phyloP scores from a whole-genome alignment of 2,797 vertebrate species.

The Hippocampus kuda region DNA sequence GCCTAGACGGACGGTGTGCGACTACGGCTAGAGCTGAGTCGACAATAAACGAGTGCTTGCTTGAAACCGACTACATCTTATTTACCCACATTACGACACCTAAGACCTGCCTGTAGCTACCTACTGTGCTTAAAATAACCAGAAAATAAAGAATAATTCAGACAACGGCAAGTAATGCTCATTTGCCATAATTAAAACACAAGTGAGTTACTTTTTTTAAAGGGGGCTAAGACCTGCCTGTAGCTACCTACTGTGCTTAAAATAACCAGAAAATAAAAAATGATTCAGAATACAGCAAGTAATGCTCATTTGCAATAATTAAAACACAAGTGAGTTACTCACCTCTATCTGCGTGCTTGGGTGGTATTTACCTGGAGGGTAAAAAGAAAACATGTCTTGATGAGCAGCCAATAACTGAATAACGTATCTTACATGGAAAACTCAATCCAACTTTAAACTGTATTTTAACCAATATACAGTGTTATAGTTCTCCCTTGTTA shows the following conservation, averaged over 20 bases:
- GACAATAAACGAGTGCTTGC: no score
- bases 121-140: not conserved
- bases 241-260: not conserved
- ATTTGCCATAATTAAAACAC: slow-evolving; percentile 3
- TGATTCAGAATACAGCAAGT: not conserved
- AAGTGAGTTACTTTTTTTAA: slow-evolving; percentile 33
- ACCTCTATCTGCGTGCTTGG: slow-evolving; percentile 65
- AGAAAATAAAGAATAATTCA: not conserved
- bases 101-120: not conserved
- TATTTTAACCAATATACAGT: no score
- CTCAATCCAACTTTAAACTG: not conserved
- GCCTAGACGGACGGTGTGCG: no score
- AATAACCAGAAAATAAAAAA: not conserved
- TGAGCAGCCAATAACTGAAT: slow-evolving; percentile 12
- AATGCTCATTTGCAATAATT: not conserved
- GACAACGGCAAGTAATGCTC: not conserved
- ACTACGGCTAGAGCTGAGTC: no score
- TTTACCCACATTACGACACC: no score
- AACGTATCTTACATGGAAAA: not conserved
- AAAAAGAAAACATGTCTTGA: slow-evolving; percentile 30
- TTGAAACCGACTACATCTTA: no score
- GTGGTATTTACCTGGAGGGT: slow-evolving; percentile 59
- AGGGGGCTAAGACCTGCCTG: not conserved
- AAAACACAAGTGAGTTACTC: slow-evolving; percentile 38
- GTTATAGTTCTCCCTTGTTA: no score